Base-by-base conservation (phyloP, 1,140 invertebrate genomes). In the Ericerus pela region DNA sequence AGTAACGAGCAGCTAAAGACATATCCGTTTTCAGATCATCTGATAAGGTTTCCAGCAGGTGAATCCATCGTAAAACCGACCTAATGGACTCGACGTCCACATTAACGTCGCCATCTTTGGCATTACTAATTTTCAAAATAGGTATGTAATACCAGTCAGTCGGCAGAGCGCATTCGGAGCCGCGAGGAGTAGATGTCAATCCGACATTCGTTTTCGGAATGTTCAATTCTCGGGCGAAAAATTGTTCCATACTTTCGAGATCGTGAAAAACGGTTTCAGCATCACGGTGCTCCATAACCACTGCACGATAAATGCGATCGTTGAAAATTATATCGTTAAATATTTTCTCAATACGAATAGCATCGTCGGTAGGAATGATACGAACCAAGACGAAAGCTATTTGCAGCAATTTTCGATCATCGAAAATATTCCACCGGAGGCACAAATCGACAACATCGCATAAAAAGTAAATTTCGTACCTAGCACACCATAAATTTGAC, bases 101-200 rank as follows among this genome's bases (percentile, higher is more conserved):
- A 28, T 55, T 33, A 22, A 28, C 54, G 16, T 58, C 56, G 30
- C 31, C 63, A 58, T 59, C 54, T 56, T 64, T 54, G 54, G 57
- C 60, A 22, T 65, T 60, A 33, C 64, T 56, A 10, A 66, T 53
- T 18, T 60, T 59, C n/a, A 66, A 12, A 26, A 68, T 63, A 14
- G 66, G 66, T 38, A 65, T 43, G 53, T 64, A 67, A 8, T 61
- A 43, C 67, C 66, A 67, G 56, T 67, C 66, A 14, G 56, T 54
- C 6, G 66, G 63, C 8, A 68, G 56, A 14, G 60, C 59, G 31
- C 60, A 38, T 55, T 61, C 55, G 14, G 54, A 51, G 0, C 60
- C 61, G 33, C 62, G 59, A 18, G 53, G 31, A 12, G 47, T 20
- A 1, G 30, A 16, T 24, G 29, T 47, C 16, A 56, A 27, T 1